These are phyloP conservation scores for Acleris literana DNA, from an alignment of 2,888 invertebrate genomes.

Conservation along the genomic window DNA sequence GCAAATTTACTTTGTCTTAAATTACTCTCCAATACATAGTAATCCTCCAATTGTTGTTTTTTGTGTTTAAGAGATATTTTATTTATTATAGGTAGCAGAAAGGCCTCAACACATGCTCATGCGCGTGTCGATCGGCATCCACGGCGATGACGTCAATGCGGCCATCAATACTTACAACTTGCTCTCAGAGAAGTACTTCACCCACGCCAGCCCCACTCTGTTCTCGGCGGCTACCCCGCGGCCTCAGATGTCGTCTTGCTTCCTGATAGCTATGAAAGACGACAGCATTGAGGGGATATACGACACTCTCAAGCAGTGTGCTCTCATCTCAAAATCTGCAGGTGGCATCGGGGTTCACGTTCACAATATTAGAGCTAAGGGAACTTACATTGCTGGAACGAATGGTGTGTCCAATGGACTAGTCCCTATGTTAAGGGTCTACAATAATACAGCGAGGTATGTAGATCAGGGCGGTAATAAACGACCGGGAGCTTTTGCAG, in stretches of 20 bases:
- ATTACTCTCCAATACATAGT: no score
- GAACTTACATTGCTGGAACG: conserved; percentile 96
- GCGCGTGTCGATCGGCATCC: conserved; percentile 98
- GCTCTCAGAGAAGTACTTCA: conserved; percentile 97
- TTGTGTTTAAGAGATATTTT: background rate
- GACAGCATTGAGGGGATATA: conserved; percentile 98
- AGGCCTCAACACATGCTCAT: conserved; percentile 99
- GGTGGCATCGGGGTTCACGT: conserved; percentile 99
- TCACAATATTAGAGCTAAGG: conserved; percentile 96
- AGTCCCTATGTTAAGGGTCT: conserved; percentile 97
- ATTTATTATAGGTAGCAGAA: conserved; percentile 88
- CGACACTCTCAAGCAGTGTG: conserved; percentile 95
- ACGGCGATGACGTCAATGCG: conserved; percentile 95
- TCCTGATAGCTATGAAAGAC: conserved; percentile 95
- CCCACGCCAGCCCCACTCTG: conserved; percentile 98
- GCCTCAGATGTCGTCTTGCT: conserved; percentile 98
- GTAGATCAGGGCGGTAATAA: conserved; percentile 99
- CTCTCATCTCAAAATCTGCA: conserved; percentile 97
- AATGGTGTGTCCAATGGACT: conserved; percentile 97
- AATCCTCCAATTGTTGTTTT: no score
- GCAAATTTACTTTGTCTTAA: no score
- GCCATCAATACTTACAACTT: conserved; percentile 98
- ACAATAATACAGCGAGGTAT: conserved; percentile 97
- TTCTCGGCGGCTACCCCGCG: conserved; percentile 96
- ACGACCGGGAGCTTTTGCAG: conserved; percentile 98